Evolutionary conservation across 2,888 invertebrate species (phyloP), one percentile per base, ranked within the genome.

Genomic region (Notodonta dromedarius): DNA sequence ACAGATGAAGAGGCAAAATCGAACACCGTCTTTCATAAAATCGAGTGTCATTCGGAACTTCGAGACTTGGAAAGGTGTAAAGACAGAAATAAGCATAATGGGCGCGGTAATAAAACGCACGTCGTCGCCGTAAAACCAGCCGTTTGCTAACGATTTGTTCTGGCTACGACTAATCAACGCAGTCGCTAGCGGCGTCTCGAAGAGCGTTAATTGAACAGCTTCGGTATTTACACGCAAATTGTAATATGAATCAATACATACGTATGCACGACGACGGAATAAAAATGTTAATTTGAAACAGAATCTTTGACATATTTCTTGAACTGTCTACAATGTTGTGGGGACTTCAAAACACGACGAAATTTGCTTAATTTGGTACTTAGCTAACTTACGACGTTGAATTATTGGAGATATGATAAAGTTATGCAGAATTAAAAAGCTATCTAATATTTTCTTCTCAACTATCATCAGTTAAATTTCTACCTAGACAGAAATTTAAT

Each of bases 51-150:
- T 42, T 42, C 11, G 42, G 11, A 11, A 46, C 46, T 46, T 50
- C 50, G 50, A 5, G 50, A 16, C 50, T 50, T 4, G 50, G 54
- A 67, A 61, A 76, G 67, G 70, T 73, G 75, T 77, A 71, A 74
- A 78, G 67, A 70, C 66, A 61, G 60, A 67, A 75, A 82, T 79
- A 78, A 78, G 80, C 75, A 82, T 79, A 80, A 82, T 78, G 69
- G 67, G 58, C 65, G 61, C 61, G 73, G 70, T 82, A 76, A 86
- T 88, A 88, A 88, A 86, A 82, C 82, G 78, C 84, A 87, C 77
- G 80, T 77, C 77, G 80, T 77, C 71, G 74, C 77, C 78, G 78
- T 88, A 87, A 88, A 88, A 71, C 69, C 66, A 67, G 71, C 69
- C 71, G 69, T 70, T 78, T 65, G 63, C 76, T 44, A 69, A 76